phyloP scores from a whole-genome alignment of 2,113 vertebrate genomes.

The Synodontis membranacea region DNA sequence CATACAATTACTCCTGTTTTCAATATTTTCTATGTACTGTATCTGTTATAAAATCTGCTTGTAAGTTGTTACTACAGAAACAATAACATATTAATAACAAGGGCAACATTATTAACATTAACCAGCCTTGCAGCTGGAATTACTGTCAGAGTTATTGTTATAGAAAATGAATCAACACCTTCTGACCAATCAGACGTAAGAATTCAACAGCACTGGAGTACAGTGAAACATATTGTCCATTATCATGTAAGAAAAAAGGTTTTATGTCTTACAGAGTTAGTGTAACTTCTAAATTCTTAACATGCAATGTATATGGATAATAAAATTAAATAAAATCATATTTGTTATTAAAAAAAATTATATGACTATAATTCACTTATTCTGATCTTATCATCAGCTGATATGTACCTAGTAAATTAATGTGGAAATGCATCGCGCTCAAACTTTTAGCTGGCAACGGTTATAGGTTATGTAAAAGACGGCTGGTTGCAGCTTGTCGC shows the following conservation, averaged over 20 bases:
- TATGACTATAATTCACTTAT: background rate
- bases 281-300: background rate
- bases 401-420: background rate
- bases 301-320: too few relatives aligned
- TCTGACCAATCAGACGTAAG: background rate
- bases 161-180: background rate
- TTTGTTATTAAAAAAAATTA: background rate
- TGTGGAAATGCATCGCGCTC: background rate
- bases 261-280: background rate
- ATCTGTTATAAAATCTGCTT: background rate
- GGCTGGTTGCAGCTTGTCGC: constrained; percentile 38
- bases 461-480: background rate
- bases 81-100: background rate
- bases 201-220: background rate
- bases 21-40: background rate
- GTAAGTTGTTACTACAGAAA: background rate
- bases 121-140: background rate
- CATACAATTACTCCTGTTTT: background rate
- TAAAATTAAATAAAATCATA: background rate
- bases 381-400: background rate
- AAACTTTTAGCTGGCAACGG: constrained; percentile 1
- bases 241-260: background rate
- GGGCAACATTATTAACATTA: background rate
- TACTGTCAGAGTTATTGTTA: background rate
- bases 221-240: background rate